Conservation (phyloP, 1,140 invertebrate genomes). For the Cydia splendana region DNA sequence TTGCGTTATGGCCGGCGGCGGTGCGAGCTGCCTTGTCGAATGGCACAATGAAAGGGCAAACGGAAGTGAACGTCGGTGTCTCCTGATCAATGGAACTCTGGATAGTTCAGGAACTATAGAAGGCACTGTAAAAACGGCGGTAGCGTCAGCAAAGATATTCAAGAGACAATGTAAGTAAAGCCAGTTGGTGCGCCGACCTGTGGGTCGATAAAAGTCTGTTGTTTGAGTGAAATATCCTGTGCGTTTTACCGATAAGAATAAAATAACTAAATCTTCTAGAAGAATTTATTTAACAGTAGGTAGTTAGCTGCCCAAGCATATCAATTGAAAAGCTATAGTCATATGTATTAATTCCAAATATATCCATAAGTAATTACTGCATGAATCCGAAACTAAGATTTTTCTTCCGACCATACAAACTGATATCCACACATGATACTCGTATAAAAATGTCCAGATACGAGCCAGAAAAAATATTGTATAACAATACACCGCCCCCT, state of each 20-base stretch:
- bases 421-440: constrained; percentile 44
- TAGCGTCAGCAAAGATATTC: constrained; percentile 48
- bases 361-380: background rate
- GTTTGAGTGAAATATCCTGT: background rate
- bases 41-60: constrained; percentile 70
- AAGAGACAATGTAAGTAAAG: constrained; percentile 23
- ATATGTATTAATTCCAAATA: background rate
- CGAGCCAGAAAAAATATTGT: constrained; percentile 67
- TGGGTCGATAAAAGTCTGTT: background rate
- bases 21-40: constrained; percentile 67
- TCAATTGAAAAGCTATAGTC: background rate
- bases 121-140: constrained; percentile 51
- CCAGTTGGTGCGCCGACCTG: background rate
- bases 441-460: constrained; percentile 48
- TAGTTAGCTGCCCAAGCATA: background rate
- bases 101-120: constrained; percentile 73
- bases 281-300: background rate
- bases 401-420: constrained; percentile 49
- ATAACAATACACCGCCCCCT: constrained; percentile 77
- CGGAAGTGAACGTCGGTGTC: constrained; percentile 72
- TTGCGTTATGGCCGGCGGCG: constrained; percentile 67
- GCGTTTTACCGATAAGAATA: background rate
- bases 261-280: background rate
- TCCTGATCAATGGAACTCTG: constrained; percentile 62
- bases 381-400: constrained; percentile 18